Base-by-base conservation (phyloP, 2,888 invertebrate genomes). In the Lingula anatina region DNA sequence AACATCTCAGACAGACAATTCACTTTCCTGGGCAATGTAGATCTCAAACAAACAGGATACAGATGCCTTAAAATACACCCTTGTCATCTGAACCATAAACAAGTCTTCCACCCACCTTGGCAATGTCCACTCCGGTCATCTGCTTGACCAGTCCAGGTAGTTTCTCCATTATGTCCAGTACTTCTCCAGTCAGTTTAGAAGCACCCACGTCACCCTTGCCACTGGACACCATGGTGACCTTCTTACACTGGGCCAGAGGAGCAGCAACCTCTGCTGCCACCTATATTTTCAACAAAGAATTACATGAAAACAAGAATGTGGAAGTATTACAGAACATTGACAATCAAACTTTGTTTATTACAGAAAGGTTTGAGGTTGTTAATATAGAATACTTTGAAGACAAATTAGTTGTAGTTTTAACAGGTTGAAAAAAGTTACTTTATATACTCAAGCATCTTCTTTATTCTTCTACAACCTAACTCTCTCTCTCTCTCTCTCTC, bases 131-230 rank as follows among this genome's bases (percentile, higher is more conserved):
- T 36, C 93, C 93, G 55, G 93, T 93, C 71, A 93, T 83, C 36
- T 81, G 84, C 72, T 90, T 88, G 38, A 94, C 91, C 65, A 93
- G 83, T 65, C 87, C 87, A 4, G 93, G 93, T 62, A 95, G 88
- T 76, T 86, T 86, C 63, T 86, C 84, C 46, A 95, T 90, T 71
- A 94, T 93, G 74, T 84, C 86, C 64, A 94, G 82, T 23, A 94
- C 88, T 79, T 94, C 94, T 36, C 88, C 88, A 3, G 93, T 91
- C 50, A 94, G 80, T 77, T 92, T 92, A 53, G 91, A 87, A 1
- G 92, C 94, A 28, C 94, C 94, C 26, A 94, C 82, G n/a, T 44
- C 5, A 7, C 5, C 4, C n/a, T 41, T 39, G 3, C 53, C 51
- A 25, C 38, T 44, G 18, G 44, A 35, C 5, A 51, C 45, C 53